A percentile compares a stretch with the other conserved stretches of the same genome.
Conservation (phyloP, 2,888 invertebrate genomes). For the Drosophila melanosoma region DNA sequence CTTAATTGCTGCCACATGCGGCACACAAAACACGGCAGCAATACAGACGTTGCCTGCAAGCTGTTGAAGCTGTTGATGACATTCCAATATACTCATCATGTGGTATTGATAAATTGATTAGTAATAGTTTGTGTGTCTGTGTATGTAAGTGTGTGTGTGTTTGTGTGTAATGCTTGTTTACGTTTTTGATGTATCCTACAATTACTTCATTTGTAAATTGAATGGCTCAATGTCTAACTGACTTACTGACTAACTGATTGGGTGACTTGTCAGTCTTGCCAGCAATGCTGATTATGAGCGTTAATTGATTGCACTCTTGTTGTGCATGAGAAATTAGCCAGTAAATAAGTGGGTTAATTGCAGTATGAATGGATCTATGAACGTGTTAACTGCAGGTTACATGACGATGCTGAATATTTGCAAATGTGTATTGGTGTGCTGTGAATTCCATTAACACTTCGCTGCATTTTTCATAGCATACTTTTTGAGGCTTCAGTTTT, state of each 20-base stretch:
- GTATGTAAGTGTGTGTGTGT: constrained; percentile 16
- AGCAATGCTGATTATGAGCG: constrained; percentile 54
- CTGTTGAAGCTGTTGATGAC: constrained; percentile 33
- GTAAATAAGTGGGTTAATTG: constrained; percentile 26
- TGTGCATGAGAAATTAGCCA: constrained; percentile 50
- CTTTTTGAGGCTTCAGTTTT: neutral
- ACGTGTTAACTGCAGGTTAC: neutral
- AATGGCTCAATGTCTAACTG: constrained; percentile 41
- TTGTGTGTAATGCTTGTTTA: constrained; percentile 43
- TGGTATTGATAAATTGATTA: constrained; percentile 52
- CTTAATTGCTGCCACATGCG: constrained; percentile 57
- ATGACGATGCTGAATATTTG: neutral
- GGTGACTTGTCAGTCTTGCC: constrained; percentile 17
- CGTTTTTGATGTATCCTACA: constrained; percentile 66
- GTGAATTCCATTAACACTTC: neutral
- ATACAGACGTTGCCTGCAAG: constrained; percentile 32
- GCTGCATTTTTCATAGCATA: constrained; percentile 5
- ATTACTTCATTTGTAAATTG: constrained; percentile 67
- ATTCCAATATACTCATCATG: constrained; percentile 30
- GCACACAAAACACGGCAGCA: constrained; percentile 31
- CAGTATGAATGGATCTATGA: constrained; percentile 18
- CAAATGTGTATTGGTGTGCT: neutral
- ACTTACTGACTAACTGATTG: constrained; percentile 28
- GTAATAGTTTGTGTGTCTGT: constrained; percentile 14
- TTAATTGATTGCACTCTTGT: constrained; percentile 72